Evolutionary conservation across 2,888 invertebrate genomes (phyloP), one percentile per base, ranked within the genome.

Genomic region (Protodeltote pygarga): DNA sequence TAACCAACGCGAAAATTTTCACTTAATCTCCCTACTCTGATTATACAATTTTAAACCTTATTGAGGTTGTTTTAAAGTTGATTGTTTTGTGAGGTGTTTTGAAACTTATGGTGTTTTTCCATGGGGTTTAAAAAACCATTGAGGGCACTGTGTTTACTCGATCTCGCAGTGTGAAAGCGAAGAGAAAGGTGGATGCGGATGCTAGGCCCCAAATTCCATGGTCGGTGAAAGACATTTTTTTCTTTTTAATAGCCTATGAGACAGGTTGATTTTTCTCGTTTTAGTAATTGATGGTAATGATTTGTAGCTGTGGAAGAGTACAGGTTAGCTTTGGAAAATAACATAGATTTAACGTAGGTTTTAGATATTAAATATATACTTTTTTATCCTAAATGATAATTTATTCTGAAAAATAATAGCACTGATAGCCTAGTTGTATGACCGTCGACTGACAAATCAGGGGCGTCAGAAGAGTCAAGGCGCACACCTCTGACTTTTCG

Each of bases 151-250:
- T 81, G 82, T 81, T 85, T 83, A 83, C 80, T 31, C 49, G 66
- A 60, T 65, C 79, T 80, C 74, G 65, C 74, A 60, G 67, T 57
- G 85, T 78, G 89, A 90, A 90, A 90, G 90, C 83, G 32, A 71
- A 67, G 88, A 83, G 90, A 90, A 90, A 90, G 87, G 84, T 75
- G 69, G 19, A 73, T 62, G 66, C 74, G 70, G 73, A 73, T 72
- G 63, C 51, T 55, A 68, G 74, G 75, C 73, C 75, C 88, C 87
- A 75, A 90, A 89, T 90, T 87, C 89, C 87, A 58, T 52, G 58
- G 75, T 44, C 52, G 77, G 83, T 77, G 83, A 86, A 83, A 87
- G 82, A 85, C 50, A 70, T 75, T 80, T 80, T 81, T 83, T 73
- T 71, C 59, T 60, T 50, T 62, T 71, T 55, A 48, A 51, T 53